These are phyloP conservation scores for Metalampra italica DNA, from an alignment of 2,888 invertebrate species.

Conservation along the genomic window DNA sequence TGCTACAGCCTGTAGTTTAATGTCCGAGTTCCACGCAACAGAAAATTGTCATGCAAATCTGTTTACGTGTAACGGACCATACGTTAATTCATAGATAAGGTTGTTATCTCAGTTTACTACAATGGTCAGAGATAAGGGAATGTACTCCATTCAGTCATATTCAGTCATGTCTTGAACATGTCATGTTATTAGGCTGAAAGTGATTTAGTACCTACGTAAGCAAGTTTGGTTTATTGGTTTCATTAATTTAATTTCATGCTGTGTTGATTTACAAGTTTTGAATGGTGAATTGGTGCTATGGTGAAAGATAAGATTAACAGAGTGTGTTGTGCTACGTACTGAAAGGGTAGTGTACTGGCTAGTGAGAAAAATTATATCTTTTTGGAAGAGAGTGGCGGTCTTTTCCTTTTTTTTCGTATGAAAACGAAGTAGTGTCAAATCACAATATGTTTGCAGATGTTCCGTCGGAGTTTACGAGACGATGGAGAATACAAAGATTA, in stretches of 20 bases:
- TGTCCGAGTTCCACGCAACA: too few relatives aligned
- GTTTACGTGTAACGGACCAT: too few relatives aligned
- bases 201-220: neutral
- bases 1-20: too few relatives aligned
- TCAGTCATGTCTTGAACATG: neutral
- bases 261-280: neutral
- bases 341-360: too few relatives aligned
- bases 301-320: neutral
- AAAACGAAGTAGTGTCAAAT: too few relatives aligned
- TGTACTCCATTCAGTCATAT: too few relatives aligned
- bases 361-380: neutral
- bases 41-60: too few relatives aligned
- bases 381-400: neutral
- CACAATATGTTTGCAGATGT: slow-evolving; percentile 38
- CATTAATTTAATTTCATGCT: neutral
- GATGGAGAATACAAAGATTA: slow-evolving; percentile 39
- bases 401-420: neutral
- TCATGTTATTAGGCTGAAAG: neutral
- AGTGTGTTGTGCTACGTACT: too few relatives aligned
- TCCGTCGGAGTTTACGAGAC: slow-evolving; percentile 49
- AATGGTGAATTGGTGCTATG: too few relatives aligned
- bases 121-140: slow-evolving; percentile 2
- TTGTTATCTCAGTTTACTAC: too few relatives aligned
- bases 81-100: too few relatives aligned
- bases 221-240: neutral